Evolutionary conservation across 2,888 invertebrate species (phyloP).

Genomic region (Fragum fragum): DNA sequence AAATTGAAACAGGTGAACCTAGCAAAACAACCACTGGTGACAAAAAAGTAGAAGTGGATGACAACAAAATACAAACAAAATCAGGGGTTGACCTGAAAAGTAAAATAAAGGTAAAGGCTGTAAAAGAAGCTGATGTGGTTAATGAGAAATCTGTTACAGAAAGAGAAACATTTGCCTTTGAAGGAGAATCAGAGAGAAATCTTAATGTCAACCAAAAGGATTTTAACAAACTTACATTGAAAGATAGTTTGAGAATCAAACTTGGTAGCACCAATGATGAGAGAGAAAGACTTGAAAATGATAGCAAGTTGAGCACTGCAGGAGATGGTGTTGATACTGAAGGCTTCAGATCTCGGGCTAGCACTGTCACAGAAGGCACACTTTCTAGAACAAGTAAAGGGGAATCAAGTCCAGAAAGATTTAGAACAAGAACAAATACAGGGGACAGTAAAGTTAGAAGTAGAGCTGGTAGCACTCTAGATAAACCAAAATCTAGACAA

Average conservation of each 20-base stretch:
- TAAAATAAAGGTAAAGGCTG: not conserved
- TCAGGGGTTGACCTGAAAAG: not conserved
- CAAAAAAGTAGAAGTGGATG: not conserved
- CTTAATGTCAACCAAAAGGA: not conserved
- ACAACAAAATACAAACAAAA: not conserved
- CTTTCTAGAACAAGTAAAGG: not conserved
- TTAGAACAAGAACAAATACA: conserved; percentile 10
- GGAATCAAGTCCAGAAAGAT: not conserved
- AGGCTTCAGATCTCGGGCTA: not conserved
- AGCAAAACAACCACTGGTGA: not conserved
- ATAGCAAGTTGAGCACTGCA: not conserved
- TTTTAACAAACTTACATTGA: not conserved
- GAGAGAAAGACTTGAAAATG: not conserved
- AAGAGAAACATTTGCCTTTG: not conserved
- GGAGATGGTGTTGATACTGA: not conserved
- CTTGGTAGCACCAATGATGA: not conserved
- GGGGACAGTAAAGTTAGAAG: not conserved
- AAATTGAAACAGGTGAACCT: not conserved
- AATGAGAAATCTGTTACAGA: not conserved
- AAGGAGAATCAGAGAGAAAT: not conserved
- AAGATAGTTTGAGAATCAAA: not conserved
- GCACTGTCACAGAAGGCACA: not conserved
- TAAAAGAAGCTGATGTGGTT: not conserved
- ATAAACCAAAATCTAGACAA: not conserved
- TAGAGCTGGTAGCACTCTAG: not conserved